Evolutionary conservation across 2,888 invertebrate species (phyloP).

Genomic region (Platycheirus rosarum): DNA sequence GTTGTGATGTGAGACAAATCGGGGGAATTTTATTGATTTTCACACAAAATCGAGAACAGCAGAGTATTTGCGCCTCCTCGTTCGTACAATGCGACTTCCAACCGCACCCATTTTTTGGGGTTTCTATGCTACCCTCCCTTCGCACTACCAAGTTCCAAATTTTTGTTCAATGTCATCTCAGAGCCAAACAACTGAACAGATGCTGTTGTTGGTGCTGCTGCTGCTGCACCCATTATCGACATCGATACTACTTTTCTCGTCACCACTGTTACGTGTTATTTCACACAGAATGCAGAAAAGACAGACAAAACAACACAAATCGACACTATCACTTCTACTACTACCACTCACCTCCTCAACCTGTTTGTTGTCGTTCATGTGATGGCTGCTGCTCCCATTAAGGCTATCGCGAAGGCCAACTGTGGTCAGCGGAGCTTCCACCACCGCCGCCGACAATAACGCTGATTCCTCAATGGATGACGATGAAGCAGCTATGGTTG

Average conservation of each 20-base stretch:
- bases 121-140: constrained; percentile 10
- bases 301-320: constrained; percentile 26
- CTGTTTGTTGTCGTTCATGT: constrained; percentile 75
- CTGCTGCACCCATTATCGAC: constrained; percentile 66
- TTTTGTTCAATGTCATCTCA: constrained; percentile 42
- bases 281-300: constrained; percentile 5
- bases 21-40: constrained; percentile 20
- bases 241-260: constrained; percentile 44
- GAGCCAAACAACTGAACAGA: constrained; percentile 4
- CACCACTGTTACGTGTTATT: constrained; percentile 59
- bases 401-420: constrained; percentile 73
- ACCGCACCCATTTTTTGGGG: constrained; percentile 28
- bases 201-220: constrained; percentile 27
- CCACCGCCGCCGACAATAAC: constrained; percentile 24
- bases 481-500: constrained; percentile 50
- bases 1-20: background rate
- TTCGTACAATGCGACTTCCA: constrained; percentile 3
- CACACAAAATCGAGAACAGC: constrained; percentile 15
- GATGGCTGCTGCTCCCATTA: constrained; percentile 60
- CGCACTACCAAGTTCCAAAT: constrained; percentile 24
- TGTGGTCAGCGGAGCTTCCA: constrained; percentile 57
- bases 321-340: constrained; percentile 1
- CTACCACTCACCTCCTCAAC: constrained; percentile 75
- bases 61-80: constrained; percentile 6
- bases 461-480: constrained; percentile 63